Evolutionary conservation across 2,797 vertebrate genomes (phyloP), one percentile per base, ranked within the genome.

Genomic region (Falco novaeseelandiae): DNA sequence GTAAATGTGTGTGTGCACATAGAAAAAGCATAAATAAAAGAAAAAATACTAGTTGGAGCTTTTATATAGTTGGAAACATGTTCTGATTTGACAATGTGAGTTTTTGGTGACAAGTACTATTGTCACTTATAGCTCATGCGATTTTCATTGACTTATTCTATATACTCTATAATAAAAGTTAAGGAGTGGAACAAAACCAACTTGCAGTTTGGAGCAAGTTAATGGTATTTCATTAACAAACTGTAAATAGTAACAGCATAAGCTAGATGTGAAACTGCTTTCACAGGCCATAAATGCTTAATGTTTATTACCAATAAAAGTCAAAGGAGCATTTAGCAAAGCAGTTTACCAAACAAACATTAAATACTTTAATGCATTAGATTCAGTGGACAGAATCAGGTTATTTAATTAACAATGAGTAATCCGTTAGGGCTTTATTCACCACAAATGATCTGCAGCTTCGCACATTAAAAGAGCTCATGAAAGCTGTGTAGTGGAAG

Each of bases 301-400:
- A 98, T 98, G 98, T 98, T 98, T 98, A 98, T 98, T 98, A 98
- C 97, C 97, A 98, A 98, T 98, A 98, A 98, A 98, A 98, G 97
- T 98, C 98, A 98, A 98, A 98, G 97, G 96, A 98, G 96, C 98
- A 98, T 98, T 98, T 98, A 98, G 98, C 97, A 97, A 97, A 98
- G 96, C 97, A 98, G 98, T 98, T 98, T 98, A 98, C 97, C 97
- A 98, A 98, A 98, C 98, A 98, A 98, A 98, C 97, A 98, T 98
- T 98, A 98, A 98, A 98, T 98, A 98, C 97, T 96, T 97, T 98
- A 98, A 98, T 98, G 97, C 97, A 98, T 98, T 98, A 98, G 94
- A 97, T 98, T 98, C 97, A 97, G 96, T 98, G 98, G 97, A 98
- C 97, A 98, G 97, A 98, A 98, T 97, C 95, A 93, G 94, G 95